These are phyloP conservation scores for Phoenicopterus ruber DNA, from an alignment of 2,113 vertebrate species.

Conservation along the genomic window DNA sequence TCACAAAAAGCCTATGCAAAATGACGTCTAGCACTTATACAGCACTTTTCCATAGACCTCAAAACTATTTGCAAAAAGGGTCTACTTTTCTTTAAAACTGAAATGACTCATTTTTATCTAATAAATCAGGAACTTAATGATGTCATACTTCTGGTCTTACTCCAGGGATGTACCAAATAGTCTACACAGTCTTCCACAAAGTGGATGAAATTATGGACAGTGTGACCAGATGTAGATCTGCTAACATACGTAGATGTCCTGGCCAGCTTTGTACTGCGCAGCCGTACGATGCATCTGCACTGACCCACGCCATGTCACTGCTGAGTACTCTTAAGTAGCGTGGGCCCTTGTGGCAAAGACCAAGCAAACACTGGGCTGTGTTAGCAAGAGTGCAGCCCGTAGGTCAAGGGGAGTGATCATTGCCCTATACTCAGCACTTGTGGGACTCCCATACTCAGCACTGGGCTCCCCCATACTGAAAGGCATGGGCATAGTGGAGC, in stretches of 20 bases:
- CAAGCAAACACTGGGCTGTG: neutral
- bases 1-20: neutral
- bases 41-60: neutral
- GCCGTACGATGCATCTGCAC: fast-evolving
- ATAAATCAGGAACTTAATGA: neutral
- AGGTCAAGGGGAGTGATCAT: neutral
- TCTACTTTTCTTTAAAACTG: neutral
- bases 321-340: fast-evolving
- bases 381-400: neutral
- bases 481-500: neutral
- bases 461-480: neutral
- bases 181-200: neutral
- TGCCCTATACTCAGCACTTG: neutral
- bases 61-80: neutral
- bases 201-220: neutral
- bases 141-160: neutral
- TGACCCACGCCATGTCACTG: fast-evolving
- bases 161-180: neutral
- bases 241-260: neutral
- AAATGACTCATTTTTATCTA: neutral
- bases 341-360: neutral
- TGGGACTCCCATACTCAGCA: neutral
- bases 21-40: neutral
- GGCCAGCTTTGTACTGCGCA: neutral
- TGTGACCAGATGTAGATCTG: neutral